These are phyloP conservation scores for Hemitrygon akajei DNA, from an alignment of 2,797 vertebrate species.

Conservation along the genomic window DNA sequence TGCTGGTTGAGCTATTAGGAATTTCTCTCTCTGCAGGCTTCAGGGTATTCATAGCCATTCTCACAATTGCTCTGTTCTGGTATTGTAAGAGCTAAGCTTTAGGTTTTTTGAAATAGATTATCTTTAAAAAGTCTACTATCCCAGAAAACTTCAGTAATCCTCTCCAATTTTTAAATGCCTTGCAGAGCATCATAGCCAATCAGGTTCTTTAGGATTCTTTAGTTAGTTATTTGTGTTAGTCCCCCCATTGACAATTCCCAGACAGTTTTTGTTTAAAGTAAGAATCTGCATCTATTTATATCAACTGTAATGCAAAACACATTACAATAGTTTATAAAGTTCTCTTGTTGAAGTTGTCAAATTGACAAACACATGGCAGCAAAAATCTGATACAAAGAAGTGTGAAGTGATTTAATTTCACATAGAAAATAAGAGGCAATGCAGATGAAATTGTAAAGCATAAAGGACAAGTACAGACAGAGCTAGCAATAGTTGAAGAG, in stretches of 20 bases:
- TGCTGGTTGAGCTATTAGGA: neutral
- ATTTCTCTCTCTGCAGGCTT: neutral
- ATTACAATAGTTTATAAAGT: neutral
- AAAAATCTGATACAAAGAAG: neutral
- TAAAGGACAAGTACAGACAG: too few relatives aligned
- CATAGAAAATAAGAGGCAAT: neutral
- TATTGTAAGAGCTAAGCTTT: neutral
- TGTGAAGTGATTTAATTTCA: neutral
- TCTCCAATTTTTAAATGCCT: neutral
- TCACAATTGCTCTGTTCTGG: neutral
- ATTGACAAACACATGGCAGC: neutral
- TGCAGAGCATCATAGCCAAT: too few relatives aligned
- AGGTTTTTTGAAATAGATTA: neutral
- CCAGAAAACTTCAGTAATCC: neutral
- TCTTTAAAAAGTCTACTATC: neutral
- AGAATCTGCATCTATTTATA: neutral
- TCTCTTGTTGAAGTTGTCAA: neutral
- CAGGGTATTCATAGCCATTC: neutral
- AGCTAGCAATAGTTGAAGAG: neutral
- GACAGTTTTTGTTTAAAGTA: neutral
- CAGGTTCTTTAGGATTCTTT: neutral
- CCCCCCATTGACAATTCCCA: neutral
- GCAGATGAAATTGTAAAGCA: neutral
- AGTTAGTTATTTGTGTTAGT: neutral
- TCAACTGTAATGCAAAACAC: neutral